Conservation (phyloP, 2,113 vertebrate species). For the Clarias macrocephalus region DNA sequence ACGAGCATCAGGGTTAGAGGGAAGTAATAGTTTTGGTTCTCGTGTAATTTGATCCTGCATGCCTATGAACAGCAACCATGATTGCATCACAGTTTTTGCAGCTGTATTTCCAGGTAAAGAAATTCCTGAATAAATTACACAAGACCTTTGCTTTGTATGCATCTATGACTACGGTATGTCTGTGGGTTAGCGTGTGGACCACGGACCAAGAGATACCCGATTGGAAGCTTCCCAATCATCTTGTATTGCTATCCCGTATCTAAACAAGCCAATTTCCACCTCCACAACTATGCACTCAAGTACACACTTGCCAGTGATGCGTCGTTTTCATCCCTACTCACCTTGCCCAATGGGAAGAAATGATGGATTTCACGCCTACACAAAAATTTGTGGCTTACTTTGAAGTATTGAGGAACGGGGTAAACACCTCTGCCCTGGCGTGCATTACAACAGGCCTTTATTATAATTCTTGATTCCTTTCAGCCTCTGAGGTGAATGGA, state of each 20-base stretch:
- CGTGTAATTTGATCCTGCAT: conserved; percentile 25
- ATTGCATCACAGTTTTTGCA: background rate
- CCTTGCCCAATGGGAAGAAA: conserved; percentile 33
- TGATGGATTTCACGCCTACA: conserved; percentile 49
- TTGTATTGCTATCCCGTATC: conserved; percentile 20
- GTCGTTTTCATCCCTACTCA: conserved; percentile 42
- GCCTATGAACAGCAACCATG: background rate
- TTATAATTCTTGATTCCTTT: conserved; percentile 8
- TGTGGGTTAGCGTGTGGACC: background rate
- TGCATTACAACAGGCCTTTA: conserved; percentile 15
- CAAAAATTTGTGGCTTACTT: conserved; percentile 49
- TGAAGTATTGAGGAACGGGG: conserved; percentile 40
- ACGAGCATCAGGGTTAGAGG: background rate
- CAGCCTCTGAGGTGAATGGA: background rate
- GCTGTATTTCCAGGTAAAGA: background rate
- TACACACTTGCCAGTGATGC: conserved; percentile 53
- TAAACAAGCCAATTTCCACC: conserved; percentile 43
- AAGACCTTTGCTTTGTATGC: background rate
- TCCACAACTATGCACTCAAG: conserved; percentile 56
- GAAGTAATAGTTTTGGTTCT: conserved; percentile 10
- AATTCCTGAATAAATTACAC: background rate
- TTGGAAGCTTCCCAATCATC: conserved; percentile 4
- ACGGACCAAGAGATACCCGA: background rate
- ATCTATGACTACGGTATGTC: background rate
- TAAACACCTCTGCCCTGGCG: conserved; percentile 36